Base-by-base conservation (phyloP, 2,888 invertebrate genomes). In the Cantharis flavilabris region DNA sequence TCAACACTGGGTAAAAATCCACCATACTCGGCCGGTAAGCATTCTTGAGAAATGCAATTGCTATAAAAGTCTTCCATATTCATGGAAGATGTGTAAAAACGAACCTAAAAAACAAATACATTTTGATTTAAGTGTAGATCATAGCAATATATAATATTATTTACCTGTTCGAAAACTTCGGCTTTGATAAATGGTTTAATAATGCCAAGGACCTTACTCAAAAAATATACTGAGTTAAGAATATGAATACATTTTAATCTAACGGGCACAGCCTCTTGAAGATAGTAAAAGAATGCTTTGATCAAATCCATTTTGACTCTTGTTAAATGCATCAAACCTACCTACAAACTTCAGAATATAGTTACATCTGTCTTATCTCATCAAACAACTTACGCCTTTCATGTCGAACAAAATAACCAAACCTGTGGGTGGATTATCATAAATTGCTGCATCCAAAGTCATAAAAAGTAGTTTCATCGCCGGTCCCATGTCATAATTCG, bases 221-320 rank as follows among this genome's bases (percentile, higher is more conserved):
- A 84, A 76, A 90, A 88, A 83, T 90, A 88, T 0, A 88, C 86
- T 0, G 87, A 86, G 83, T 94, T 94, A 71, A 94, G 86, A 1
- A 94, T 90, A 84, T 94, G 93, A 73, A 94, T 92, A 0, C 90
- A 92, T 80, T 91, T 91, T 86, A 94, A 89, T 76, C 92, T 90
- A 3, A 93, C 90, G 0, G 94, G 94, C 86, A 93, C 86, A 14
- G 91, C 94, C 82, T 94, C 94, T 85, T 94, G 93, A 3, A 94
- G 86, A 85, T 92, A 94, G 77, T 90, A 89, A 88, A 93, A 92
- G 86, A 93, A 93, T 84, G 91, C 91, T 64, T 91, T 90, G 0
- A 94, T 86, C 0, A 91, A 79, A 7, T 83, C 80, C 1, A 85
- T 7, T 65, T 80, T 80, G 0, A 84, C 72, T 62, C 82, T 80